Evolutionary conservation across 2,797 vertebrate species (phyloP).

Genomic region (Sebastes trivittatus): DNA sequence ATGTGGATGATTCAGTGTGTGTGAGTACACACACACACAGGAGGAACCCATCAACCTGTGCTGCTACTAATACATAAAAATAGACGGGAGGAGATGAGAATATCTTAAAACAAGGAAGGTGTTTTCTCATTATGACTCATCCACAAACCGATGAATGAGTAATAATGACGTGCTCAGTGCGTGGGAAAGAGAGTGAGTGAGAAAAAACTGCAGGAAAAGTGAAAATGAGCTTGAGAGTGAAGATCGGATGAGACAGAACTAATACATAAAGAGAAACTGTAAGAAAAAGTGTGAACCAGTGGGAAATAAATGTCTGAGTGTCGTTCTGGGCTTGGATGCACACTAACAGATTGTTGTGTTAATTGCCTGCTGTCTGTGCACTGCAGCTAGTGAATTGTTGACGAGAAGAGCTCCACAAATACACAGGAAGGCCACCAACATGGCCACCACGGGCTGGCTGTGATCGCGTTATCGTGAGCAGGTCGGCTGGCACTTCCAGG

Average conservation of each 20-base stretch:
- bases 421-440: conserved; percentile 25
- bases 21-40: not conserved
- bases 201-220: not conserved
- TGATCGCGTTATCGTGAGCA: not conserved
- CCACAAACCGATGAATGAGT: not conserved
- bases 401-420: not conserved
- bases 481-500: not conserved
- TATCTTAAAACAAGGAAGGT: not conserved
- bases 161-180: not conserved
- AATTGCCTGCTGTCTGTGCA: conserved; percentile 56
- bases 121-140: not conserved
- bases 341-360: conserved; percentile 54
- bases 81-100: not conserved
- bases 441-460: not conserved
- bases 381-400: conserved; percentile 51
- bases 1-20: not conserved
- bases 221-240: not conserved
- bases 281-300: conserved; percentile 2
- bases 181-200: not conserved
- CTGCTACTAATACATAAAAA: not conserved
- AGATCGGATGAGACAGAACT: not conserved
- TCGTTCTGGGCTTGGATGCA: conserved; percentile 5
- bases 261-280: not conserved
- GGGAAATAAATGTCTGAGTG: conserved; percentile 8
- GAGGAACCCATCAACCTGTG: not conserved